These are phyloP conservation scores for Mesaphorura yosii DNA, from an alignment of 1,140 invertebrate species.

Conservation along the genomic window DNA sequence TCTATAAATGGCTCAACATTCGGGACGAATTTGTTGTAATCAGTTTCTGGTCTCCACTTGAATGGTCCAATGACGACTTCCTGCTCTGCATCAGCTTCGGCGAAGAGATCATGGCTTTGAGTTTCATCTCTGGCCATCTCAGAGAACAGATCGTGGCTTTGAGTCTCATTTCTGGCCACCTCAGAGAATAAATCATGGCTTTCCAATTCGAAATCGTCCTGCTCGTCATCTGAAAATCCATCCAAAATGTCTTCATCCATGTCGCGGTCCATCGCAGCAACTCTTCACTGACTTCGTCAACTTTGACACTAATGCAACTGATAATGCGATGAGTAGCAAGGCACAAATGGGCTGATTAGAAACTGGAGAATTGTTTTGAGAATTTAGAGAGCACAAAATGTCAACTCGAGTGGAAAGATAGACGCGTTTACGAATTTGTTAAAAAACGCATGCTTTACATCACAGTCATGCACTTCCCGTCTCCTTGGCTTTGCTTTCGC, in stretches of 20 bases:
- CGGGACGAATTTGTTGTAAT: background rate
- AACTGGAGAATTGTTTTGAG: background rate
- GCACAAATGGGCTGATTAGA: no score
- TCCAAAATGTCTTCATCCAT: no score
- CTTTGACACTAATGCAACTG: no score
- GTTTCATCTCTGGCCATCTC: background rate
- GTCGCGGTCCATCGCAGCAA: no score
- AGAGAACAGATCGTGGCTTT: background rate
- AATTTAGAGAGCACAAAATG: no score
- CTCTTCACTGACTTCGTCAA: no score
- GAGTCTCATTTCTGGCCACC: background rate
- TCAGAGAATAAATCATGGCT: background rate
- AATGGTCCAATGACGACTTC: background rate
- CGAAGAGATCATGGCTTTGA: background rate
- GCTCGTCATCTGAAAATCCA: background rate
- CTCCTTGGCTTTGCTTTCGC: no score
- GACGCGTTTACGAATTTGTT: no score
- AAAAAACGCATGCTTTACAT: no score
- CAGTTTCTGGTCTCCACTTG: background rate
- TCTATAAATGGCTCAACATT: background rate
- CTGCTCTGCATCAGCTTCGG: background rate
- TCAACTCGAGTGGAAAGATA: no score
- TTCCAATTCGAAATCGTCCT: background rate
- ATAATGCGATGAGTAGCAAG: no score
- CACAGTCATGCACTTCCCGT: no score